Base-by-base conservation (phyloP, 2,888 invertebrate genomes). In the Nomada ruficornis region DNA sequence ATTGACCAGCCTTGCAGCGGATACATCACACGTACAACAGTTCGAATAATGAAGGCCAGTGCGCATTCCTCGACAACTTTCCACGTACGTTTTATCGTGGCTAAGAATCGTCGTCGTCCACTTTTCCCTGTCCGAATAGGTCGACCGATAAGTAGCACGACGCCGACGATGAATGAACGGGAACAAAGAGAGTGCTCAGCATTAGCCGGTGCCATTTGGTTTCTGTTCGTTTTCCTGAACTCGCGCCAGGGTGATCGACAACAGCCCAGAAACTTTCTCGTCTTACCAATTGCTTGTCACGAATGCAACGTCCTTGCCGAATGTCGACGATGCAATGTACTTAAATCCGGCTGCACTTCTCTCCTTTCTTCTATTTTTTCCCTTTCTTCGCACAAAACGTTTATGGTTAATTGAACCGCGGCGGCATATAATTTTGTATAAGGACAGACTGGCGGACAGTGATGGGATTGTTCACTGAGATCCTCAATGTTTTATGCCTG, bases 21-120 rank as follows among this genome's bases (percentile, higher is more conserved):
- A 68, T 74, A 67, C 47, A 15, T 50, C 52, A 13, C 67, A 15
- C 5, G 29, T 20, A 11, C n/a, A 50, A 54, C 57, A 26, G 55
- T 15, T 69, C 9, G 54, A 85, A 81, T 76, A 87, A 87, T 87
- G 83, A 87, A 87, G 87, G 87, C 76, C 85, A 87, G 18, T 23
- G 60, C 55, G 55, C 86, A 84, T 88, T 87, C 84, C 74, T 74
- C 75, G 42, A 62, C 78, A 86, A 84, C 87, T 88, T 88, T 88
- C 87, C 87, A 84, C 80, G 74, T 29, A 75, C 70, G 76, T 84
- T 85, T 79, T 76, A 77, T 77, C 70, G 77, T 65, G 67, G 69
- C 63, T 44, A 76, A 83, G 80, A 84, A 84, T 83, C 84, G 71
- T 75, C 77, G 77, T 82, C 77, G 79, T 84, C 81, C 79, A 87